These are phyloP conservation scores for Lymantria dispar DNA, from an alignment of 2,888 invertebrate genomes.

Conservation along the genomic window DNA sequence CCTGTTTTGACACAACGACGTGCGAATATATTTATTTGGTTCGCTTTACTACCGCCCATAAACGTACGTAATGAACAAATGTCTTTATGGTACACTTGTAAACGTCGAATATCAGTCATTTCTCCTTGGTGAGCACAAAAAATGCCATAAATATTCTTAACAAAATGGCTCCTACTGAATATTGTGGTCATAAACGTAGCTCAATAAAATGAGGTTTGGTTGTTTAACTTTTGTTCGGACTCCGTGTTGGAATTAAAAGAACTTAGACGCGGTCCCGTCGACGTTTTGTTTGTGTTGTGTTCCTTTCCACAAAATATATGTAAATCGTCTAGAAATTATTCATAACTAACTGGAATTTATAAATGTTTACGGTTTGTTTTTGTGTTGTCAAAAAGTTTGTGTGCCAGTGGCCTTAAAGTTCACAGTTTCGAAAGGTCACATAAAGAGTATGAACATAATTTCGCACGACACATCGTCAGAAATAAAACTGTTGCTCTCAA, in stretches of 20 bases:
- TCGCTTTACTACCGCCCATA: constrained; percentile 61
- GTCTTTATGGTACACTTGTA: constrained; percentile 76
- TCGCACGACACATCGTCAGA: constrained; percentile 29
- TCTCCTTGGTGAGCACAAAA: constrained; percentile 63
- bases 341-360: constrained; percentile 72
- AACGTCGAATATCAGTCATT: constrained; percentile 74
- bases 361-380: constrained; percentile 60
- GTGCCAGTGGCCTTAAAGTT: constrained; percentile 30
- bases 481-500: constrained; percentile 48
- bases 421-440: constrained; percentile 25
- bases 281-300: constrained; percentile 65
- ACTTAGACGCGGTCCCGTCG: constrained; percentile 53
- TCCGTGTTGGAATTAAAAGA: constrained; percentile 68
- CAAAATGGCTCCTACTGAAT: constrained; percentile 79
- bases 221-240: constrained; percentile 71
- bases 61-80: constrained; percentile 73
- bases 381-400: constrained; percentile 33
- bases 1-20: constrained; percentile 55
- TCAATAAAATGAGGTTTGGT: constrained; percentile 76
- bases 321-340: constrained; percentile 71
- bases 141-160: constrained; percentile 77
- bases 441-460: constrained; percentile 20
- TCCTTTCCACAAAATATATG: constrained; percentile 67
- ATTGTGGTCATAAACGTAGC: constrained; percentile 72
- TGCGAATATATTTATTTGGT: constrained; percentile 65